Evolutionary conservation across 2,888 invertebrate genomes (phyloP).

Genomic region (Seladonia tumulorum): DNA sequence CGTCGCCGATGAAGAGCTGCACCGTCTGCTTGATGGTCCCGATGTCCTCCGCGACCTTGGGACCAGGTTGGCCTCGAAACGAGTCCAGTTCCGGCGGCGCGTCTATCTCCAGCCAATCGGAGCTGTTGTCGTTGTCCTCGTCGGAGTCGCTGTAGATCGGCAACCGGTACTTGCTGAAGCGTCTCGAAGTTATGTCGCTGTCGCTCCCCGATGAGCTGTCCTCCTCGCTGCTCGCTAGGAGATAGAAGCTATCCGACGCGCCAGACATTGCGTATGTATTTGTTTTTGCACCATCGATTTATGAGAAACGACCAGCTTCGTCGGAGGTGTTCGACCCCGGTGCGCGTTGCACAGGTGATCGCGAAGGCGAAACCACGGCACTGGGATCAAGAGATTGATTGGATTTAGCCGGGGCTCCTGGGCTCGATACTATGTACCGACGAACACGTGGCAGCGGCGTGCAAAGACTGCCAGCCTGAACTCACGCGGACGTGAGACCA

Average conservation of each 20-base stretch:
- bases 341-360: background rate
- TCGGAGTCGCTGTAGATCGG: constrained; percentile 7
- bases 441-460: background rate
- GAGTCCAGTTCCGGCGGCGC: background rate
- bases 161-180: background rate
- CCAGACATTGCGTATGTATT: background rate
- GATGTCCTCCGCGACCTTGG: background rate
- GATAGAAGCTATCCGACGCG: background rate
- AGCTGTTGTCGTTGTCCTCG: background rate
- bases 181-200: background rate
- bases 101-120: background rate
- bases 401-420: background rate
- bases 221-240: background rate
- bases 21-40: background rate
- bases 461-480: background rate
- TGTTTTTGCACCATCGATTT: background rate
- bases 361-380: background rate
- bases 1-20: background rate
- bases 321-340: background rate
- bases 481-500: constrained; percentile 16
- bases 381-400: constrained; percentile 1
- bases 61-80: background rate
- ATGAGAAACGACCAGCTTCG: background rate
- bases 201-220: background rate
- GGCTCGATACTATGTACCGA: background rate